These are phyloP conservation scores for Hippocampus zosterae DNA, from an alignment of 2,113 vertebrate genomes.

Conservation along the genomic window DNA sequence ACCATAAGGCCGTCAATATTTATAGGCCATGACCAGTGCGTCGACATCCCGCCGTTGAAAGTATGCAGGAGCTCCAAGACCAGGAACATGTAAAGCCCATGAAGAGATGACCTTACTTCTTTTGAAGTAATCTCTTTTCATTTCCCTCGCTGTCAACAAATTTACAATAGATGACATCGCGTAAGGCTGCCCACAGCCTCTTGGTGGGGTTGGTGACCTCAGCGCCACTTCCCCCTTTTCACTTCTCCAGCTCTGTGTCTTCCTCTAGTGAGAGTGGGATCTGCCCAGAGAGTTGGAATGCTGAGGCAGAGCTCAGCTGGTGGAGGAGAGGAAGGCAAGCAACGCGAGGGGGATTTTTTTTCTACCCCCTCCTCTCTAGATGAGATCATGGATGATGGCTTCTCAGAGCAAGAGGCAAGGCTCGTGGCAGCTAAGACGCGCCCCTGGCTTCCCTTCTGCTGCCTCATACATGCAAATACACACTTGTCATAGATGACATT, in stretches of 20 bases:
- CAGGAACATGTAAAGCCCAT: conserved; percentile 21
- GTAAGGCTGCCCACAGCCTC: conserved; percentile 41
- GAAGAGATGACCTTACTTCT: conserved; percentile 26
- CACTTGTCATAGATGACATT: conserved; percentile 42
- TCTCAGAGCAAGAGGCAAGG: conserved; percentile 49
- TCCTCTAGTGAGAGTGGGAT: conserved; percentile 66
- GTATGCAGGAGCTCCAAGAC: conserved; percentile 19
- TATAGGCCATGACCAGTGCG: conserved; percentile 15
- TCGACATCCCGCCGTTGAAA: conserved; percentile 8
- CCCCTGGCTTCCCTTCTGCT: conserved; percentile 53
- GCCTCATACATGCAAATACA: conserved; percentile 16
- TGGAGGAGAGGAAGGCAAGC: conserved; percentile 39
- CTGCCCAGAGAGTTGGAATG: conserved; percentile 69
- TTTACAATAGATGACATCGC: conserved; percentile 40
- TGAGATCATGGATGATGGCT: conserved; percentile 72
- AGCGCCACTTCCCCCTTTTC: conserved; percentile 42
- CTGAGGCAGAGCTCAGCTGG: conserved; percentile 47
- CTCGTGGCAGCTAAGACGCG: conserved; percentile 56
- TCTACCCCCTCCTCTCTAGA: conserved; percentile 48
- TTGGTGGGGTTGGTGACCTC: conserved; percentile 59
- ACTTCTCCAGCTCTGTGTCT: conserved; percentile 43
- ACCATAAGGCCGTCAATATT: conserved; percentile 14
- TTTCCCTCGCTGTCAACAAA: conserved; percentile 31
- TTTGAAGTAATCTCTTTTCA: conserved; percentile 30
- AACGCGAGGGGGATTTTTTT: conserved; percentile 66